Base-by-base conservation (phyloP, 2,888 invertebrate genomes). In the Tanypteryx hageni region DNA sequence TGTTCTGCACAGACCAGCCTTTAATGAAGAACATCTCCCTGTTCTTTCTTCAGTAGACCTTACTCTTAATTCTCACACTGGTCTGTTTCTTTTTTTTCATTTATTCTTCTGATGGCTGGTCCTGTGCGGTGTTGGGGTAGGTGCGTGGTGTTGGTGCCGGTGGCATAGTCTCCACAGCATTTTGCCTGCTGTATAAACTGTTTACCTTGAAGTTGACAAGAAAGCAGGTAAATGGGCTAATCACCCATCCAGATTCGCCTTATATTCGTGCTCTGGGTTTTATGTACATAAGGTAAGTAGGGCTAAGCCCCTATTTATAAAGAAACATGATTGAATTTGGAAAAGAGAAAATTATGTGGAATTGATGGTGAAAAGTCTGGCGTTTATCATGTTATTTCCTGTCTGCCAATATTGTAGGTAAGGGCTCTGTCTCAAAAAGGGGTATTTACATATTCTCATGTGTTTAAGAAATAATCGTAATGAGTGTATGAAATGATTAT, bases 121-220 rank as follows among this genome's bases (percentile, higher is more conserved):
- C 27, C 89, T 44, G 11, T 64, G 16, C 31, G 81, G 44, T 81
- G 82, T 59, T 22, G 61, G 81, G 94, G 92, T 95, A 98, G 98
- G 98, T 99, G 10, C 97, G 99, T 93, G 99, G 99, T 58, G 99
- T 99, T 59, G 99, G 99, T 76, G 99, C 99, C 81, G 99, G 99
- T 92, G 99, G 99, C 92, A 99, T 99, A 93, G 99, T 99, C 31
- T 99, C 99, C n/a, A 99, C 99, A 93, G 99, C 99, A 0, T 99
- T 98, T 95, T 99, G 99, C 95, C 96, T 99, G n/a, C 96, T 99
- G 61, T 99, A 99, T 96, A 99, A 99, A 95, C 96, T 99, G 93
- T 99, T 99, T 95, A 99, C 99, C 0, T 96, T 99, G 94, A 97
- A 98, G 94, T 96, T 99, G 93, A 99, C 99, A n/a, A 96, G 99